These are phyloP conservation scores for Ctenoplectra terminalis DNA, from an alignment of 1,140 invertebrate genomes.

Conservation along the genomic window DNA sequence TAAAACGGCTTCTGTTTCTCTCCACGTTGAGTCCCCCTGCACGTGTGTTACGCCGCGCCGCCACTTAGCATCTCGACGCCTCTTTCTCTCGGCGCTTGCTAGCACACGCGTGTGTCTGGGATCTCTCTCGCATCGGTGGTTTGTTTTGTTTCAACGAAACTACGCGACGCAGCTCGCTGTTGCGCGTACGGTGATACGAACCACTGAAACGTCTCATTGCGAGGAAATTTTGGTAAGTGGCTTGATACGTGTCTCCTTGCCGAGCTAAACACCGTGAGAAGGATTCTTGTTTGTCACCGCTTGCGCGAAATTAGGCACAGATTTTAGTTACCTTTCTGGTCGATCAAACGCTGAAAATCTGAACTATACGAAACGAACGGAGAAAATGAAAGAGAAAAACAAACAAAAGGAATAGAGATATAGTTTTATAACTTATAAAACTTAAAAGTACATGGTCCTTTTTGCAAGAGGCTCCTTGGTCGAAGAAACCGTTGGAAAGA, in stretches of 20 bases:
- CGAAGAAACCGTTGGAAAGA: too few relatives aligned
- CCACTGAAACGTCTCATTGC: conserved; percentile 43
- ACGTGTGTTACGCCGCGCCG: background rate
- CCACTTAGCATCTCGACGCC: conserved; percentile 59
- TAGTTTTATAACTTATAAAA: too few relatives aligned
- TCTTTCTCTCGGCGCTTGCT: conserved; percentile 18
- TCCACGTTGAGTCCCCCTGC: background rate
- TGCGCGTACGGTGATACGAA: conserved; percentile 11
- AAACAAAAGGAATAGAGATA: too few relatives aligned
- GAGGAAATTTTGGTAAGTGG: conserved; percentile 59
- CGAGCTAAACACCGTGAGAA: conserved; percentile 34
- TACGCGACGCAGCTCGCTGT: background rate
- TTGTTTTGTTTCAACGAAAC: conserved; percentile 60
- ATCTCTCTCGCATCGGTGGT: conserved; percentile 37
- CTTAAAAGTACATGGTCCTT: too few relatives aligned
- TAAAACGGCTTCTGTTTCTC: conserved; percentile 44
- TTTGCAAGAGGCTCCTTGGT: too few relatives aligned
- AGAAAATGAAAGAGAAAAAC: too few relatives aligned
- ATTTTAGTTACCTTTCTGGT: background rate
- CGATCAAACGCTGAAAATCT: too few relatives aligned
- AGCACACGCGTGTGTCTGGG: background rate
- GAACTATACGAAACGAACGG: too few relatives aligned
- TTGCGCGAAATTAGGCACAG: background rate
- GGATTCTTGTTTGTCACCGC: background rate
- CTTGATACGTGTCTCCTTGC: conserved; percentile 44